phyloP scores from a whole-genome alignment of 2,888 invertebrate species.

The Cenopis cana region DNA sequence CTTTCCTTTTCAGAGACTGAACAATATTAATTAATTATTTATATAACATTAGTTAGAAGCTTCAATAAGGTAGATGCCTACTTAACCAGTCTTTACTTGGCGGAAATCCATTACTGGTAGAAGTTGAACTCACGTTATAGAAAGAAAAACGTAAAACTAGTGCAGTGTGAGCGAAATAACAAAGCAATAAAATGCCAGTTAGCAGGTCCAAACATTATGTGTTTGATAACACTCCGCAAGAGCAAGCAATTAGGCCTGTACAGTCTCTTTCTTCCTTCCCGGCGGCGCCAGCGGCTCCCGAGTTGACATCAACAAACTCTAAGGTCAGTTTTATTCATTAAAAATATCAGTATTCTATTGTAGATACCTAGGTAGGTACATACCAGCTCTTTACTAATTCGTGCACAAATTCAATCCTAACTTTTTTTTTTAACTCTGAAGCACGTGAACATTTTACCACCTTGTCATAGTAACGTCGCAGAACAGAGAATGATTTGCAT shows the following conservation, averaged over 20 bases:
- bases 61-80: too few species aligned
- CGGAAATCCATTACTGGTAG: slow-evolving; percentile 44
- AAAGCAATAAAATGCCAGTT: slow-evolving; percentile 70
- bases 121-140: slow-evolving; percentile 21
- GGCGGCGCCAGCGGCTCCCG: slow-evolving; percentile 6
- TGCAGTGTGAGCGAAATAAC: slow-evolving; percentile 57
- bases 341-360: neutral
- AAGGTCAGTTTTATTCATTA: slow-evolving; percentile 12
- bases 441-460: neutral
- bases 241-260: slow-evolving; percentile 41
- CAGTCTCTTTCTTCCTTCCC: slow-evolving; percentile 15
- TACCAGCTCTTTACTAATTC: neutral
- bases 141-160: slow-evolving; percentile 37
- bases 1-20: too few species aligned
- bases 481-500: neutral
- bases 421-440: neutral
- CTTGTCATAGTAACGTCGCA: neutral
- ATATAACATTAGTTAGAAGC: too few species aligned
- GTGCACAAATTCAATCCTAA: neutral
- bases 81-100: neutral
- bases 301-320: neutral
- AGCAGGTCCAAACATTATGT: slow-evolving; percentile 63
- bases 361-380: too few species aligned
- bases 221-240: slow-evolving; percentile 60
- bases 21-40: too few species aligned